phyloP scores from a whole-genome alignment of 2,888 invertebrate species.

The Tridacna crocea region DNA sequence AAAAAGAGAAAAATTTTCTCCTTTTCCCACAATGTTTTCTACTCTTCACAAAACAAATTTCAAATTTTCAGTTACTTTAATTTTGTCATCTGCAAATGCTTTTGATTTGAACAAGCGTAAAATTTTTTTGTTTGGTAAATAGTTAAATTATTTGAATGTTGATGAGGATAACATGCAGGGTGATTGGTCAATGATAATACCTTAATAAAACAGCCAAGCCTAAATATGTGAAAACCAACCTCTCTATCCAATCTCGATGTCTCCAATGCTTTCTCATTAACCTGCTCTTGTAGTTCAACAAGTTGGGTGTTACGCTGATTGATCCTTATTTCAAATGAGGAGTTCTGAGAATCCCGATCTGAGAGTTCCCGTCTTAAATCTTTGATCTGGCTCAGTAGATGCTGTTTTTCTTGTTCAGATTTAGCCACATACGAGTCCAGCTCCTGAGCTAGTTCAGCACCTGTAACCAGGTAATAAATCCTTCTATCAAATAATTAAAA shows the following conservation, averaged over 20 bases:
- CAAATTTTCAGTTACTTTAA: no score
- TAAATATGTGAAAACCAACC: slow-evolving; percentile 48
- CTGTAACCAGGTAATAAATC: slow-evolving; percentile 49
- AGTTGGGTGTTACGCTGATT: slow-evolving; percentile 77
- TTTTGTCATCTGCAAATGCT: no score
- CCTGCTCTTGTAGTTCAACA: slow-evolving; percentile 78
- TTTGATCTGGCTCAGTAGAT: slow-evolving; percentile 61
- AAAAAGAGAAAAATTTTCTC: no score
- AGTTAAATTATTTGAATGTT: no score
- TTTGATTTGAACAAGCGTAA: no score
- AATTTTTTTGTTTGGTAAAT: no score
- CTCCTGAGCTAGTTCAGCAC: slow-evolving; percentile 71
- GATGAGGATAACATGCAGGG: no score
- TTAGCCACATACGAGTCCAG: slow-evolving; percentile 67
- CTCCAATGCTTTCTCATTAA: slow-evolving; percentile 70
- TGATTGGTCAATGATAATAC: no score
- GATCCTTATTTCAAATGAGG: slow-evolving; percentile 73
- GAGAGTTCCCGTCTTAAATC: slow-evolving; percentile 68
- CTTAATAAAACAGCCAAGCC: no score
- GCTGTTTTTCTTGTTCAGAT: slow-evolving; percentile 73
- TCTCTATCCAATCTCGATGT: slow-evolving; percentile 74
- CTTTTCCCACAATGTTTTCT: no score
- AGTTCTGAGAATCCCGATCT: slow-evolving; percentile 71
- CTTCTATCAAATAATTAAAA: no score
- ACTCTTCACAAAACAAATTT: no score